Evolutionary conservation across 1,140 invertebrate genomes (phyloP).

Genomic region (Achroia grisella): DNA sequence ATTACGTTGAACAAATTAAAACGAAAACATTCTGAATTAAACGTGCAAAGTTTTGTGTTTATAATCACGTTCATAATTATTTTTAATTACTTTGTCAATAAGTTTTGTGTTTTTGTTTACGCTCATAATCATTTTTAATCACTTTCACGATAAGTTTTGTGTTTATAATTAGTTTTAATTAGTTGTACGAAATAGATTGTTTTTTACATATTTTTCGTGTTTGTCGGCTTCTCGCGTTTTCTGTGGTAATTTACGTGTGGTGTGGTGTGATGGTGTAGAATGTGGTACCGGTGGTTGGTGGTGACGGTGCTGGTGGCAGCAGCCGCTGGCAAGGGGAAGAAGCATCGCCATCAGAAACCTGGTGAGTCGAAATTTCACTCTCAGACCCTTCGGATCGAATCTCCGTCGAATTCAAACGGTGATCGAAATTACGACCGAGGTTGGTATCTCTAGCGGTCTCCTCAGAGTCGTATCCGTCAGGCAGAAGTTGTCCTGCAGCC

Average conservation of each 20-base stretch:
- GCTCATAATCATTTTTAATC: not conserved
- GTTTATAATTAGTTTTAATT: not conserved
- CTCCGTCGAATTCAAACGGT: too few relatives aligned
- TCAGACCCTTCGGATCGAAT: too few relatives aligned
- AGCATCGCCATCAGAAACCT: conserved; percentile 54
- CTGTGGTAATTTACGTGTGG: conserved; percentile 8
- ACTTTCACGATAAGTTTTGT: not conserved
- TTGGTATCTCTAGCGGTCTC: too few relatives aligned
- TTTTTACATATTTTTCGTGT: not conserved
- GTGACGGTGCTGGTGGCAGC: conserved; percentile 37
- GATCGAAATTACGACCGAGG: too few relatives aligned
- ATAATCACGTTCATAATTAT: too few relatives aligned
- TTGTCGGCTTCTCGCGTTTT: not conserved
- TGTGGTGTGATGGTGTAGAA: conserved; percentile 45
- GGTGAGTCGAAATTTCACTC: conserved; percentile 21
- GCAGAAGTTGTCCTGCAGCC: too few relatives aligned
- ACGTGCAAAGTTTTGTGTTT: too few relatives aligned
- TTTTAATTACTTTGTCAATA: not conserved
- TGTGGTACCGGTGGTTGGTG: conserved; percentile 37
- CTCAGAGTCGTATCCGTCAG: too few relatives aligned
- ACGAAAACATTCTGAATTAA: too few relatives aligned
- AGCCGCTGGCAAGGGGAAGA: conserved; percentile 46
- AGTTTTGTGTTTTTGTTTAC: not conserved
- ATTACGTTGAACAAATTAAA: not conserved
- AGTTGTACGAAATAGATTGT: not conserved